These are phyloP conservation scores for Ivindomyrus marchei DNA, from an alignment of 2,113 vertebrate species.

Conservation along the genomic window DNA sequence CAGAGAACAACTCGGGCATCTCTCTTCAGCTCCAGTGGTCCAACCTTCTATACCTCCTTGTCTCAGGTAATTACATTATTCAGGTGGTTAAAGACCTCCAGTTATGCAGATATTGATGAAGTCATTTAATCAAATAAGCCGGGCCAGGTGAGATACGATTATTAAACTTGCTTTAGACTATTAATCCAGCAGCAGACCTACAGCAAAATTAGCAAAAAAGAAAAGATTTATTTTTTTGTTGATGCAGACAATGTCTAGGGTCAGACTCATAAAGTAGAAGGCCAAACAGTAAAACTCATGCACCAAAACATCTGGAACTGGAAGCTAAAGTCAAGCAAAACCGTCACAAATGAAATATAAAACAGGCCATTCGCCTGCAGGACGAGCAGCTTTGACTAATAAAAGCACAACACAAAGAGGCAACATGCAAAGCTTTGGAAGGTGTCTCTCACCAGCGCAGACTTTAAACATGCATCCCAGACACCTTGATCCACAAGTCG, in stretches of 20 bases:
- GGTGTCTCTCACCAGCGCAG: background rate
- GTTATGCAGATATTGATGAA: background rate
- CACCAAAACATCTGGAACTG: background rate
- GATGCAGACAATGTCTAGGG: background rate
- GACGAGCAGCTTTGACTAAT: background rate
- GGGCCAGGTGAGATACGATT: background rate
- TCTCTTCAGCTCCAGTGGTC: background rate
- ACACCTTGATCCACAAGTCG: conserved; percentile 23
- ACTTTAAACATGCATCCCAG: background rate
- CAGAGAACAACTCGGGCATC: background rate
- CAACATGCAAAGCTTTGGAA: background rate
- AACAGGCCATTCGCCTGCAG: background rate
- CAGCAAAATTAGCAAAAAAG: background rate
- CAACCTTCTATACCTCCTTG: background rate
- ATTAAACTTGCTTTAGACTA: background rate
- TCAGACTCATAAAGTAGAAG: background rate
- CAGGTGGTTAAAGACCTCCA: background rate
- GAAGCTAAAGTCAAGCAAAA: background rate
- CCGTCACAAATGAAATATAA: background rate
- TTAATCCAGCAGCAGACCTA: background rate
- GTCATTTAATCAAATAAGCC: background rate
- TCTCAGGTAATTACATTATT: background rate
- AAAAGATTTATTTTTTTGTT: background rate
- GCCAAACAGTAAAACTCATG: background rate
- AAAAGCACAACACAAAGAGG: background rate